Conservation (phyloP, 2,797 vertebrate genomes). For the Fringilla coelebs region DNA sequence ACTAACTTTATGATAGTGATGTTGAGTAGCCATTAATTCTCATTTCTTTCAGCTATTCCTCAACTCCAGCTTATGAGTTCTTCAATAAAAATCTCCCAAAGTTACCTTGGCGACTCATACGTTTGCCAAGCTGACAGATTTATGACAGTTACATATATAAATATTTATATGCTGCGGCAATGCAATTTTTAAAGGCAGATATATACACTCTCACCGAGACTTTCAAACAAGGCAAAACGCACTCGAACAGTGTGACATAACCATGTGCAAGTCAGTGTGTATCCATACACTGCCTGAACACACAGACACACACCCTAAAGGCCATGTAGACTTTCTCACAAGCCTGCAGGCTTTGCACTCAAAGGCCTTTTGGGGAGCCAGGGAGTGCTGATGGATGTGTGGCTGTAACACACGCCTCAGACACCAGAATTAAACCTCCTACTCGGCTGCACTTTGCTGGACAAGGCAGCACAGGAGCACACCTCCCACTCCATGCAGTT, state of each 20-base stretch:
- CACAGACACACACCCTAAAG: neutral
- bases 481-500: neutral
- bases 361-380: neutral
- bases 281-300: neutral
- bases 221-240: neutral
- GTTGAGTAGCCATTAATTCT: constrained; percentile 33
- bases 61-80: constrained; percentile 55
- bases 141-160: constrained; percentile 79
- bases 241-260: neutral
- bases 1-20: constrained; percentile 50
- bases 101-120: constrained; percentile 76
- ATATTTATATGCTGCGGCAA: constrained; percentile 80
- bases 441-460: neutral
- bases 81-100: constrained; percentile 71
- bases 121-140: constrained; percentile 76
- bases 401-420: neutral
- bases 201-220: constrained; percentile 9
- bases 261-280: neutral
- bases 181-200: constrained; percentile 71
- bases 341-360: neutral
- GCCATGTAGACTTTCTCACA: neutral
- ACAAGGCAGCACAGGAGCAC: neutral
- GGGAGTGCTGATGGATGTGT: neutral
- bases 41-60: constrained; percentile 57
- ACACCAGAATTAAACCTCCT: neutral